Evolutionary conservation across 2,113 vertebrate genomes (phyloP), one percentile per base, ranked within the genome.

Genomic region (Rhodinocichla rosea): DNA sequence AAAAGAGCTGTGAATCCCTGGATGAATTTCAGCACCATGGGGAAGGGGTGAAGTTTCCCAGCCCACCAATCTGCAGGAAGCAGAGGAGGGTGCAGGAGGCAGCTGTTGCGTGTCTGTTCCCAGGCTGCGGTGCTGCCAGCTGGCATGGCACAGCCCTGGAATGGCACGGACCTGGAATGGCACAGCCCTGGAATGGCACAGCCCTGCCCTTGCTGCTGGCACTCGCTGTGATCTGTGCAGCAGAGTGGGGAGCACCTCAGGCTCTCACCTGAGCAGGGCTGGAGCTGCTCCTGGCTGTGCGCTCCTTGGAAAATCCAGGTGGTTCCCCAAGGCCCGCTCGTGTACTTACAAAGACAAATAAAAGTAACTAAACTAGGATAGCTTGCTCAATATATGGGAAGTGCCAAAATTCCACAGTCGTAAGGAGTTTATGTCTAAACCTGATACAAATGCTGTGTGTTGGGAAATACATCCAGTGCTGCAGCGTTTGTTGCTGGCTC

Each of bases 241-340:
- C 74, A n/a, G 13, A 15, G 12, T 1, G 6, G 45, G 70, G 65
- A 63, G 4, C 71, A 32, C 35, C 91, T 49, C 1, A 0, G 23
- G 27, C 24, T 23, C 59, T 73, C 67, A 11, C 39, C 44, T 19
- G 19, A 3, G 74, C 83, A 0, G 74, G 56, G 71, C 86, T n/a
- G 59, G 59, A 26, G 65, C 70, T 27, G 55, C 65, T 49, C 42
- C 35, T 0, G 1, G 13, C 67, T 40, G 39, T 33, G 21, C 10
- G 0, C 56, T 7, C 30, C 65, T 42, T 28, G 16, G 47, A 28
- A n/a, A 15, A 22, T 1, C 1, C 2, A 3, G 12, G 6, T 30
- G 40, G 7, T 16, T 73, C 59, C 60, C n/a, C 27, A 45, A 5
- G 76, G 63, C 57, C 68, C 39, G 1, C 49, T 8, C 0, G 2